Conservation (phyloP, 2,113 vertebrate species). For the Oriolus oriolus region DNA sequence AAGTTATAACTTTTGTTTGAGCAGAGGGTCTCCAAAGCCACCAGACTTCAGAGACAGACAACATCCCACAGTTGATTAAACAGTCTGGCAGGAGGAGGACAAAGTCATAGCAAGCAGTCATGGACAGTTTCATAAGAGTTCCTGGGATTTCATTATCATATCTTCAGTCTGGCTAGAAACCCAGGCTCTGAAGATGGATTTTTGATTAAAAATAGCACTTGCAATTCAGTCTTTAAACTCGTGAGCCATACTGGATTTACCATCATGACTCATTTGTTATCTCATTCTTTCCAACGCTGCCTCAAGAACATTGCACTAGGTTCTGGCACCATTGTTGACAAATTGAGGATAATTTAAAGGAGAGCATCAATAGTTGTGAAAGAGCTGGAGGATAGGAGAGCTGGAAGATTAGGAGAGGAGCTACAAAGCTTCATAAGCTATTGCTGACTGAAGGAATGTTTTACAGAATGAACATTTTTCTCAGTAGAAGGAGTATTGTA, state of each 20-base stretch:
- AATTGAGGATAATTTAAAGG: slow-evolving; percentile 18
- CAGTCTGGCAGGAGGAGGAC: background rate
- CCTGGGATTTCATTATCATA: slow-evolving; percentile 34
- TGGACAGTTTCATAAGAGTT: slow-evolving; percentile 26
- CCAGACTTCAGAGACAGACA: background rate
- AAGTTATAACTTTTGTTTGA: background rate
- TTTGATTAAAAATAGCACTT: slow-evolving; percentile 58
- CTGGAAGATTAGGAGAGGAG: background rate
- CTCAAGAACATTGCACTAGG: background rate
- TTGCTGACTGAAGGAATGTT: background rate
- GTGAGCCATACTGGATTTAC: slow-evolving; percentile 23
- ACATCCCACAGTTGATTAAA: background rate
- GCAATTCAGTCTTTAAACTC: slow-evolving; percentile 41
- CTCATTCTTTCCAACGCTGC: slow-evolving; percentile 42
- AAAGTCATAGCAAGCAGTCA: slow-evolving; percentile 15
- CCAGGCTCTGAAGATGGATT: slow-evolving; percentile 27
- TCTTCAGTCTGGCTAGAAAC: slow-evolving; percentile 44
- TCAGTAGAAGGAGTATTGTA: background rate
- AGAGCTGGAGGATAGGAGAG: background rate
- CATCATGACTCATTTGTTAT: slow-evolving; percentile 58
- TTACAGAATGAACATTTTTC: background rate
- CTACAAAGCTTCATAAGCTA: background rate
- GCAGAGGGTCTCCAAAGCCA: slow-evolving; percentile 10
- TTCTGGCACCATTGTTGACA: slow-evolving; percentile 28
- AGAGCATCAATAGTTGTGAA: background rate